Evolutionary conservation across 2,888 invertebrate species (phyloP).

Genomic region (Noctua fimbriata): DNA sequence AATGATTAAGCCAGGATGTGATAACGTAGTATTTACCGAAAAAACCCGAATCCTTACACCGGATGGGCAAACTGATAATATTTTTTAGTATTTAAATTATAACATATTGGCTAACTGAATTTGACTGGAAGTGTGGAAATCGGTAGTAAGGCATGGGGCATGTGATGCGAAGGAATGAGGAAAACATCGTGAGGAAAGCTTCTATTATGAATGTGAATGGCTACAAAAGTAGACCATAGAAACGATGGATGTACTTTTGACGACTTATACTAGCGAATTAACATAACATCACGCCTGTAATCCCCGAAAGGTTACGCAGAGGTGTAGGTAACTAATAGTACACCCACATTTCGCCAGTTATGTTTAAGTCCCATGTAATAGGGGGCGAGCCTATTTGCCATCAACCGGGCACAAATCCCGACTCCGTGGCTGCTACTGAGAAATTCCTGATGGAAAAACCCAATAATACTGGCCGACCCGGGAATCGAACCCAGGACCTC

Average conservation of each 20-base stretch:
- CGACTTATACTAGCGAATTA: not conserved
- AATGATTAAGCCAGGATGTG: constrained; percentile 82
- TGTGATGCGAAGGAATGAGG: not conserved
- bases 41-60: constrained; percentile 72
- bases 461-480: no score
- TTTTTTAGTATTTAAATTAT: constrained; percentile 71
- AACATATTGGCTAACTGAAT: constrained; percentile 56
- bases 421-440: no score
- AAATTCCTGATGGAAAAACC: no score
- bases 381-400: no score
- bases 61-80: constrained; percentile 78
- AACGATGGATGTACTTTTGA: not conserved
- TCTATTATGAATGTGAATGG: not conserved
- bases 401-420: no score
- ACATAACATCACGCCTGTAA: no score
- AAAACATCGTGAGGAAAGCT: not conserved
- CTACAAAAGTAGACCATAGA: not conserved
- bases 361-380: no score
- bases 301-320: no score
- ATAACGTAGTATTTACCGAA: constrained; percentile 73
- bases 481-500: no score
- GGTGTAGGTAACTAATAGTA: no score
- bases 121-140: constrained; percentile 4
- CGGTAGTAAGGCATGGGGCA: not conserved
- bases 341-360: no score